These are phyloP conservation scores for Onychorhynchus coronatus DNA, from an alignment of 2,113 vertebrate genomes.

Conservation along the genomic window DNA sequence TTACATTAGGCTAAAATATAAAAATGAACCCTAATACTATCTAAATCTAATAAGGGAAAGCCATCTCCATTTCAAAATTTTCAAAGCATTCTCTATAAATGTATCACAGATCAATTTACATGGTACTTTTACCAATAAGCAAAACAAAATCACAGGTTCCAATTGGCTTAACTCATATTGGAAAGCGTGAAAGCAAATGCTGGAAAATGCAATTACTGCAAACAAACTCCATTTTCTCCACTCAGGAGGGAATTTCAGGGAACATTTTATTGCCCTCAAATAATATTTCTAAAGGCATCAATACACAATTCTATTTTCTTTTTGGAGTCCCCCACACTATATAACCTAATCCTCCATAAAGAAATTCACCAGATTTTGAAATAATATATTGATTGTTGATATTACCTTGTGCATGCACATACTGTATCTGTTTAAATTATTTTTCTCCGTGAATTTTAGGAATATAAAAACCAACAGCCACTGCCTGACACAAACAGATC, in stretches of 20 bases:
- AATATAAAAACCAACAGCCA: not conserved
- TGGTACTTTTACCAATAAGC: conserved; percentile 79
- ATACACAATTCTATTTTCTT: conserved; percentile 81
- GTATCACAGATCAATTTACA: conserved; percentile 87
- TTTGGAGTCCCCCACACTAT: conserved; percentile 47
- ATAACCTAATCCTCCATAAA: conserved; percentile 71
- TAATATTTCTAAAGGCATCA: conserved; percentile 82
- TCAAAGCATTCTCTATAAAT: conserved; percentile 75
- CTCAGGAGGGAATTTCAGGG: conserved; percentile 80
- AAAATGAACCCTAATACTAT: conserved; percentile 78
- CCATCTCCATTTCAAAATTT: conserved; percentile 80
- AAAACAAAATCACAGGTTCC: conserved; percentile 83
- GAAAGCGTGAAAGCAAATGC: conserved; percentile 77
- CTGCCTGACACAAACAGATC: conserved; percentile 40
- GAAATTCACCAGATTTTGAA: conserved; percentile 65
- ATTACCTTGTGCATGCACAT: conserved; percentile 51
- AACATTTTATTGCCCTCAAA: conserved; percentile 83
- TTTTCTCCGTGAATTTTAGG: conserved; percentile 32
- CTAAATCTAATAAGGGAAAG: conserved; percentile 83
- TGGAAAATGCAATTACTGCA: conserved; percentile 83
- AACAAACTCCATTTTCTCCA: conserved; percentile 83
- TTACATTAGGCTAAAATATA: conserved; percentile 80
- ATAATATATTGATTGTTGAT: conserved; percentile 62
- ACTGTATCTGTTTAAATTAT: conserved; percentile 66
- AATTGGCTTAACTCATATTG: conserved; percentile 83